Percentiles rank a stretch among this genome's conserved stretches.
Conservation (phyloP, 1,140 invertebrate genomes). For the Cydia strobilella region DNA sequence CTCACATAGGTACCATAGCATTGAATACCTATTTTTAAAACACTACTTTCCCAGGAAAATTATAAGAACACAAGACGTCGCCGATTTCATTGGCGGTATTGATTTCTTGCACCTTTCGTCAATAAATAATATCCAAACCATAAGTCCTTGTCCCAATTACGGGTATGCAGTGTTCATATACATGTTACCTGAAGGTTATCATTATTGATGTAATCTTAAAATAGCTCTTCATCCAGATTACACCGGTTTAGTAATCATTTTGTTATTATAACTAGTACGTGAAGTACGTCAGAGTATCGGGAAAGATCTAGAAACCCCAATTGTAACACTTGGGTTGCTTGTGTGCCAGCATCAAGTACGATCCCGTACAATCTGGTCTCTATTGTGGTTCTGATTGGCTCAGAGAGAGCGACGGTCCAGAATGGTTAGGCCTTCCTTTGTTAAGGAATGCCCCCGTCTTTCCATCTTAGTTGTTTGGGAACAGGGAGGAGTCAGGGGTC, state of each 20-base stretch:
- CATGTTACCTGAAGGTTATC: too few relatives aligned
- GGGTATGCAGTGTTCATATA: too few relatives aligned
- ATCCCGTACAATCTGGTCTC: constrained; percentile 18
- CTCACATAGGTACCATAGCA: too few relatives aligned
- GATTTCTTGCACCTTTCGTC: too few relatives aligned
- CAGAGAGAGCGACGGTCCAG: neutral
- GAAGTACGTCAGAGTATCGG: constrained; percentile 11
- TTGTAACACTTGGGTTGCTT: constrained; percentile 10
- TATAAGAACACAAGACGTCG: too few relatives aligned
- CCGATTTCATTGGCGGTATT: too few relatives aligned
- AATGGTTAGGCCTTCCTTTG: neutral
- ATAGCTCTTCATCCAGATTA: neutral
- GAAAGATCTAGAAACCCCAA: constrained; percentile 25
- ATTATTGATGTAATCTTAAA: too few relatives aligned
- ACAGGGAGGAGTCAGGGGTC: neutral
- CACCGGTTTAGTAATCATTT: constrained; percentile 1
- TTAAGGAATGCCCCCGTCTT: neutral
- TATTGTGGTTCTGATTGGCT: constrained; percentile 9
- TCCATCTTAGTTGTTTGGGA: neutral
- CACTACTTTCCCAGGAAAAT: too few relatives aligned
- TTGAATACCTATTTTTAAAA: too few relatives aligned
- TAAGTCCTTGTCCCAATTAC: too few relatives aligned
- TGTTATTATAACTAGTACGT: neutral
- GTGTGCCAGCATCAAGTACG: neutral
- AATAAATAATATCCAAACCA: too few relatives aligned